These are phyloP conservation scores for Stegodyphus mimosarum DNA, from an alignment of 1,140 invertebrate genomes.

Conservation along the genomic window DNA sequence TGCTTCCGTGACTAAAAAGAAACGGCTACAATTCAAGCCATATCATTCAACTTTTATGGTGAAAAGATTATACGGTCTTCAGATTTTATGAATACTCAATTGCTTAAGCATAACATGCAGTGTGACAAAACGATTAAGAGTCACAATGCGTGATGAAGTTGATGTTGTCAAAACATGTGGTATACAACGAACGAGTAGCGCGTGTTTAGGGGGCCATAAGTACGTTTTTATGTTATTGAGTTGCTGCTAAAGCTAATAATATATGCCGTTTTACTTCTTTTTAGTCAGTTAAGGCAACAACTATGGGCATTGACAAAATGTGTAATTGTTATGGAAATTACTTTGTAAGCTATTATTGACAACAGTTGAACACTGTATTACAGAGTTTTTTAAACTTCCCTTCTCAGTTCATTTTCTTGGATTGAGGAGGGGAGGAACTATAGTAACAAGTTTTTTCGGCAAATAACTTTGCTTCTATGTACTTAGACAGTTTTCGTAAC, in stretches of 20 bases:
- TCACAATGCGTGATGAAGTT: constrained; percentile 18
- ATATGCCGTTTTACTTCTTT: neutral
- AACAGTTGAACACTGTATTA: constrained; percentile 1
- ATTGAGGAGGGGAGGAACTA: no score
- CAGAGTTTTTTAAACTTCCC: constrained; percentile 22
- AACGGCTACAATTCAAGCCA: neutral
- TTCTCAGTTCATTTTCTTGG: neutral
- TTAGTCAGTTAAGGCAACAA: constrained; percentile 42
- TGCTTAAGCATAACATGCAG: constrained; percentile 12
- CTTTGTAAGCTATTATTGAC: constrained; percentile 19
- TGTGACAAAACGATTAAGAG: constrained; percentile 48
- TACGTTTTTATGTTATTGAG: constrained; percentile 9
- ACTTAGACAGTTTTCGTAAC: no score
- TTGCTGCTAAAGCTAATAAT: neutral
- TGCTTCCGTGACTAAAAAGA: constrained; percentile 18
- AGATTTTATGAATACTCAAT: neutral
- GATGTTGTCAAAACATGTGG: constrained; percentile 18
- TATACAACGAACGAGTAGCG: neutral
- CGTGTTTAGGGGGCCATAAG: neutral
- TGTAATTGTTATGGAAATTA: constrained; percentile 24
- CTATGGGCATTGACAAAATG: constrained; percentile 31
- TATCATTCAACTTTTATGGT: constrained; percentile 36
- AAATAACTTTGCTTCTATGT: no score
- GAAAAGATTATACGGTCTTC: constrained; percentile 25
- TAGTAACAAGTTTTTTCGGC: no score